Percentiles rank a stretch among this genome's conserved stretches.
These are phyloP conservation scores for Oryzias curvinotus DNA, from an alignment of 2,113 vertebrate species.

Conservation along the genomic window DNA sequence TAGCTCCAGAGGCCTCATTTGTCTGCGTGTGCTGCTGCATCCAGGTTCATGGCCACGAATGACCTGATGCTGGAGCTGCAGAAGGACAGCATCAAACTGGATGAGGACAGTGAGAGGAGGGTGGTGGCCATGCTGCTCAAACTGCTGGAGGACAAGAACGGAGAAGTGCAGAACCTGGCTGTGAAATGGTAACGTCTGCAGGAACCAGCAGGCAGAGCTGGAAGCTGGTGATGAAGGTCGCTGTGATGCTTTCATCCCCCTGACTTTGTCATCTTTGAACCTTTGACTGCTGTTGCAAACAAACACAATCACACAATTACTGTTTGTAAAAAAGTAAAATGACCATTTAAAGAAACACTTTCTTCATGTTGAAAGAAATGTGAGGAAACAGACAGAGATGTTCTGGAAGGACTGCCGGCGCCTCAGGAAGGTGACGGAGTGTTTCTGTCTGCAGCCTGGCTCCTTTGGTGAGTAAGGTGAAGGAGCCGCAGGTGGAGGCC, in stretches of 20 bases:
- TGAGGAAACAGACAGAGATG: too few relatives aligned
- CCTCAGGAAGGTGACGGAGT: background rate
- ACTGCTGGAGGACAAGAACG: constrained; percentile 93
- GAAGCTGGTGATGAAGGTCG: background rate
- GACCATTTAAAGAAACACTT: too few relatives aligned
- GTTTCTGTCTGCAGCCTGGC: constrained; percentile 80
- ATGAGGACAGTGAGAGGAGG: constrained; percentile 93
- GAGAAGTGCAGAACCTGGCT: constrained; percentile 94
- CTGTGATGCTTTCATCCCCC: too few relatives aligned
- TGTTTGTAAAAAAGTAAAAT: too few relatives aligned
- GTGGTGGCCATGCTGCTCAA: constrained; percentile 90
- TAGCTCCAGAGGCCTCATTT: too few relatives aligned
- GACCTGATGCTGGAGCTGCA: constrained; percentile 96
- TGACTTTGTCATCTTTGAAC: too few relatives aligned
- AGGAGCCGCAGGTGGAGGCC: constrained; percentile 94
- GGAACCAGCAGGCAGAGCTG: rapidly evolving
- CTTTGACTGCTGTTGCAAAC: too few relatives aligned
- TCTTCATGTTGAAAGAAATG: too few relatives aligned
- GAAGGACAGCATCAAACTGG: constrained; percentile 94
- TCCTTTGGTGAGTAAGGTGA: constrained; percentile 92
- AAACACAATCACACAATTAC: too few relatives aligned
- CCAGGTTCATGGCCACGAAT: constrained; percentile 96
- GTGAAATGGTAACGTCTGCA: constrained; percentile 86
- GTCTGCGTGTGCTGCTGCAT: background rate
- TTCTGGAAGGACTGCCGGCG: too few relatives aligned